These are phyloP conservation scores for Andrena trimmerana DNA, from an alignment of 2,888 invertebrate species.

Conservation along the genomic window DNA sequence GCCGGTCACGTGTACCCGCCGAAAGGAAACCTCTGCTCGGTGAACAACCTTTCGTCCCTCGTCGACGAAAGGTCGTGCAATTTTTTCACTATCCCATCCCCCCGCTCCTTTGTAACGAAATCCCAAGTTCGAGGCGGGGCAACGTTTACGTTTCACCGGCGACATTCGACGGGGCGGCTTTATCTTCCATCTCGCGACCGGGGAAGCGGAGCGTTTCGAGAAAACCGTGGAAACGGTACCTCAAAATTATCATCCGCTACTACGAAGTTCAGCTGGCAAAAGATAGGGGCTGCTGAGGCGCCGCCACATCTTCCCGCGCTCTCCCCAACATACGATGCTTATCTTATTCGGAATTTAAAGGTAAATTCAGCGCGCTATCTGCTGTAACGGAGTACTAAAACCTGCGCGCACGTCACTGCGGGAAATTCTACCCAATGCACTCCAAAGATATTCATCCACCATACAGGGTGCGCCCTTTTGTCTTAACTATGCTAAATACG, in stretches of 20 bases:
- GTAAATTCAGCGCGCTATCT: no score
- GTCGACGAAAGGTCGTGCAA: constrained; percentile 57
- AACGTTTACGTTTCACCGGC: constrained; percentile 10
- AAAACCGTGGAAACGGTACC: background rate
- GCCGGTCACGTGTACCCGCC: constrained; percentile 54
- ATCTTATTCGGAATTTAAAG: no score
- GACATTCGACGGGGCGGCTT: background rate
- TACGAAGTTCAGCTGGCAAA: background rate
- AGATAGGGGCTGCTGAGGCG: background rate
- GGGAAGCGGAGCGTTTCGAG: background rate
- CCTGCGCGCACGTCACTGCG: background rate
- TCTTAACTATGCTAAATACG: constrained; percentile 10
- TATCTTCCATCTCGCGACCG: background rate
- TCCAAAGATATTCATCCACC: constrained; percentile 1
- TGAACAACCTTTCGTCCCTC: constrained; percentile 68
- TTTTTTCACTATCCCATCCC: constrained; percentile 34
- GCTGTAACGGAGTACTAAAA: no score
- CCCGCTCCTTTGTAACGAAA: constrained; percentile 43
- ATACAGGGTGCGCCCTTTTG: background rate
- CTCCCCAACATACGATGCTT: no score
- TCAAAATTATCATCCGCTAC: background rate
- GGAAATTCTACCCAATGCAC: background rate
- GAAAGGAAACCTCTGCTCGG: constrained; percentile 60
- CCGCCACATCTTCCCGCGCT: background rate
- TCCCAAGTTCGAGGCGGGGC: constrained; percentile 26